These are phyloP conservation scores for Meloidogyne floridensis DNA, from an alignment of 1,140 invertebrate genomes.

Conservation along the genomic window DNA sequence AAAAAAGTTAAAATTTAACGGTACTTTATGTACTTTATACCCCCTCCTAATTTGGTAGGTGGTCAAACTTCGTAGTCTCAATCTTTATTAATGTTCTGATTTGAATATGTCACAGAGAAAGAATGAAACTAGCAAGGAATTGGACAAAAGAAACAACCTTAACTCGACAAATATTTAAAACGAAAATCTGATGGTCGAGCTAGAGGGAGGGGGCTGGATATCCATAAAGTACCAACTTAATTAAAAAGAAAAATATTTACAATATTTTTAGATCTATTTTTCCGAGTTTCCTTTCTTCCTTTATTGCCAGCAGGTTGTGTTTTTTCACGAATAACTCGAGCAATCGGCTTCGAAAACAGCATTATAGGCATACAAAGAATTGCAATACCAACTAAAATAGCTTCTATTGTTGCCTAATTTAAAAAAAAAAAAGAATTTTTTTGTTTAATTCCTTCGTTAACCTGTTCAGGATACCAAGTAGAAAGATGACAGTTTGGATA, in stretches of 20 bases:
- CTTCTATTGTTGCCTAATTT: constrained; percentile 76
- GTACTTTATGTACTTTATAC: too few relatives aligned
- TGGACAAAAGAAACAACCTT: too few relatives aligned
- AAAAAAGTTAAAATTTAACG: not conserved
- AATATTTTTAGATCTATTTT: constrained; percentile 42
- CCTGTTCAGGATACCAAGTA: constrained; percentile 66
- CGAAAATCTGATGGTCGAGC: too few relatives aligned
- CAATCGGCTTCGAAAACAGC: constrained; percentile 82
- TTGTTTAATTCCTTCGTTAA: constrained; percentile 10
- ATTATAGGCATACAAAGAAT: constrained; percentile 86
- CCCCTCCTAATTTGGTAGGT: too few relatives aligned
- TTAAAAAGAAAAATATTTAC: not conserved
- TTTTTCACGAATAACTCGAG: constrained; percentile 12
- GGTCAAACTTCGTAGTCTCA: too few relatives aligned
- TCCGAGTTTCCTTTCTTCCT: constrained; percentile 30
- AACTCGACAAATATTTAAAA: too few relatives aligned
- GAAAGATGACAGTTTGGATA: constrained; percentile 53
- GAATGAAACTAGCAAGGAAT: too few relatives aligned
- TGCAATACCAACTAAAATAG: constrained; percentile 76
- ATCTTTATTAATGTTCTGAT: too few relatives aligned
- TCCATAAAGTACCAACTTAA: too few relatives aligned
- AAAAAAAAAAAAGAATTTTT: too few relatives aligned
- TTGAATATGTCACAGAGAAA: too few relatives aligned
- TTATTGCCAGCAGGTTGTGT: not conserved
- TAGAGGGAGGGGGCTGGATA: too few relatives aligned